Base-by-base conservation (phyloP, 2,888 invertebrate genomes). In the Xylota sylvarum region DNA sequence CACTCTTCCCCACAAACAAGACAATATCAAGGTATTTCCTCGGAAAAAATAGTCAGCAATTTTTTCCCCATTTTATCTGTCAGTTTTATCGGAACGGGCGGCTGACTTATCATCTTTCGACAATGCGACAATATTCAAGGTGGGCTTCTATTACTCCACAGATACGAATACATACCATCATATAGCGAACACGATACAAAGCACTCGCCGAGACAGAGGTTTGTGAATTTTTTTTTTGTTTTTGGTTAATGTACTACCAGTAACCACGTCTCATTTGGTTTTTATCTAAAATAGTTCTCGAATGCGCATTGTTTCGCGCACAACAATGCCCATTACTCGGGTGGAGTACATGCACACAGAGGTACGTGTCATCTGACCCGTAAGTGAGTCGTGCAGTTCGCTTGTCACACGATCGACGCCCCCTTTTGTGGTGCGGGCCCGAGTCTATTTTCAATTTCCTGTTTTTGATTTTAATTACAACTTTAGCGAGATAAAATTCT, bases 401-500 rank as follows among this genome's bases (percentile, higher is more conserved):
- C 32, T 40, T 72, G 64, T 50, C 70, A 72, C 14, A 50, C 14
- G 72, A 40, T n/a, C 5, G 43, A 64, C 58, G 60, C 65, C 50
- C 72, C 27, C 58, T 60, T 65, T 73, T 40, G 23, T 37, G 1
- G 23, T 23, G 6, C 40, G 12, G 37, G 46, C 58, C 65, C 50
- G 72, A 65, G 37, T 70, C 32, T 56, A 70, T 82, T 79, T 73
- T 48, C 72, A 73, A 58, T 64, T 74, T 74, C 74, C 73, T 73
- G 67, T 67, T 80, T 69, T 82, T 62, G 52, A 58, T 70, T 82
- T 77, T 70, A 70, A 76, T 76, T 70, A 77, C 48, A 70, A 82
- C 48, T 70, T 62, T 48, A 32, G 30, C 7, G 43, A 64, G 64
- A 79, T 79, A 58, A 64, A 14, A 65, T 56, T 70, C 37, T 56